Conservation (phyloP, 1,140 invertebrate species). For the Rhysida immarginata region DNA sequence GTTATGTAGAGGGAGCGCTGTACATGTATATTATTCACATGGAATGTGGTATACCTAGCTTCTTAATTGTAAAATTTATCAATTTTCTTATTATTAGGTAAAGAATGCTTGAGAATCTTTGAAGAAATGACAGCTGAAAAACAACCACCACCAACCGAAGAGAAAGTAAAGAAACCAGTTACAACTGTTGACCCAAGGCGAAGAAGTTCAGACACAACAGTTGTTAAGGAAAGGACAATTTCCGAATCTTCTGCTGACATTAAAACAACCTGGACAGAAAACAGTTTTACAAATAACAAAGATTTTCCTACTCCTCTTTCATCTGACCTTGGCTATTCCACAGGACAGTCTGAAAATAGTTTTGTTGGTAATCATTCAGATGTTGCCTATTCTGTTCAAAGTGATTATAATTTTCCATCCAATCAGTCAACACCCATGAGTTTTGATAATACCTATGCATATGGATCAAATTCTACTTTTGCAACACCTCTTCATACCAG, state of each 20-base stretch:
- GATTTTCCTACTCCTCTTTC: constrained; percentile 5
- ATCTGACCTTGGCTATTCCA: constrained; percentile 8
- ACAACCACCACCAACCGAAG: constrained; percentile 19
- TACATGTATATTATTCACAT: too few species aligned
- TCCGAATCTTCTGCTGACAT: neutral
- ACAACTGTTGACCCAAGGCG: neutral
- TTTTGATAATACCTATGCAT: constrained; percentile 13
- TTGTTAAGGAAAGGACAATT: neutral
- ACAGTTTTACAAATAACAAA: neutral
- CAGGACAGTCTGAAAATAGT: constrained; percentile 12
- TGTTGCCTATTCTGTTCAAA: constrained; percentile 9
- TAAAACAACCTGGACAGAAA: neutral
- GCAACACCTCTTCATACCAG: neutral
- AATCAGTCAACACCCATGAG: constrained; percentile 16
- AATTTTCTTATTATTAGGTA: constrained; percentile 18
- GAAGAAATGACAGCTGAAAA: constrained; percentile 39
- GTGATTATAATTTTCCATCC: constrained; percentile 15
- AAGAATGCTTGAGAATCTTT: constrained; percentile 39
- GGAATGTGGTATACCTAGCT: too few species aligned
- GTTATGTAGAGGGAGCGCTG: too few species aligned
- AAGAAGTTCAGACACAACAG: neutral
- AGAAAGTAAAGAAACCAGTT: neutral
- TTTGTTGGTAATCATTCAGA: neutral
- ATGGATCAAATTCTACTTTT: neutral
- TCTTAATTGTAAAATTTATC: too few species aligned